Evolutionary conservation across 2,797 vertebrate species (phyloP), one percentile per base, ranked within the genome.

Genomic region (Alosa sapidissima): DNA sequence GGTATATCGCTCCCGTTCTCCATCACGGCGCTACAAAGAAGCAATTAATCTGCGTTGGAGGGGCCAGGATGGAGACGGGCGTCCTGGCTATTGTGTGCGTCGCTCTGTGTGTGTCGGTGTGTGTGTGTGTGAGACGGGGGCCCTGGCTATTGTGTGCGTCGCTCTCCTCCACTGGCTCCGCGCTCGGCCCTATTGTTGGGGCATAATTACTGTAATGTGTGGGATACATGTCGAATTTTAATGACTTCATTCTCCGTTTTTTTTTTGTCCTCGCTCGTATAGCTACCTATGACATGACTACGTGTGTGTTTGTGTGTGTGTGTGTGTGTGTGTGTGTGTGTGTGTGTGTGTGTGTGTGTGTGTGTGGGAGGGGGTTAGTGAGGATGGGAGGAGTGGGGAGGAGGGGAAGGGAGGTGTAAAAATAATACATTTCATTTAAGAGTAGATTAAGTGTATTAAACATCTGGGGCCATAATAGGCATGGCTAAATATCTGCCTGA

Each of bases 21-120:
- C 95, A 93, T 94, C 93, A 92, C 94, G 91, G 90, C 93, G 90
- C 88, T 93, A 95, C 94, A 96, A 96, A 96, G 94, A 96, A 95
- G 90, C 93, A 96, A 96, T 95, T 95, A 96, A 96, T 95, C 93
- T 89, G 90, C 24, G 89, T 91, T 89, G 88, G 84, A 90, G 91
- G 89, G 89, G 92, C 92, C 86, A 85, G 90, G 88, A 92, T 92
- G 92, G 92, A 93, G 91, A 91, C 89, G 87, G 93, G 89, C 91
- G 90, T 89, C 91, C 89, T 87, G 84, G 68, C 92, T 92, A 93
- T 92, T 93, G 94, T 96, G 93, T 92, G 90, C 92, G 87, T 88
- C 90, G 93, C 94, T 91, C 87, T 91, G 28, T 28, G 28, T 28
- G 28, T 28, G 28, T 28, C 28, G 28, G 28, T 28, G 28, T 28